These are phyloP conservation scores for Poecilia latipinna DNA, from an alignment of 2,113 vertebrate species.

Conservation along the genomic window DNA sequence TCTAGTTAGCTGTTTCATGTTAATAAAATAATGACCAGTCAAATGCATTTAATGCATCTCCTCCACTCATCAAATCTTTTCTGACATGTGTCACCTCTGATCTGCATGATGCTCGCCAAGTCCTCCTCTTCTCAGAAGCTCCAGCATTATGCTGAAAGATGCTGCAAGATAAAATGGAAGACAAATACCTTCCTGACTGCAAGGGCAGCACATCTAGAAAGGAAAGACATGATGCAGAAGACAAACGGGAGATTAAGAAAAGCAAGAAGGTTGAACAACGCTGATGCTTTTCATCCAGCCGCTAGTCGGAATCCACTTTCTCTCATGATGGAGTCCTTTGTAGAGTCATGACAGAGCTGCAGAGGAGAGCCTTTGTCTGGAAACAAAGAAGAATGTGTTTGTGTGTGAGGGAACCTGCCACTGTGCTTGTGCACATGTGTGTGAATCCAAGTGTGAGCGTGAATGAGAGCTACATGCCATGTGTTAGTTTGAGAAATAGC, in stretches of 20 bases:
- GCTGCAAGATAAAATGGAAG: slow-evolving; percentile 18
- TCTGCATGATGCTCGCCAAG: slow-evolving; percentile 15
- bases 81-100: slow-evolving; percentile 44
- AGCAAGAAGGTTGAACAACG: slow-evolving; percentile 42
- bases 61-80: slow-evolving; percentile 34
- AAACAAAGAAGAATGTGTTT: slow-evolving; percentile 71
- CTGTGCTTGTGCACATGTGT: slow-evolving; percentile 34
- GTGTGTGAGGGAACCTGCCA: slow-evolving; percentile 33
- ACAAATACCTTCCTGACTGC: slow-evolving; percentile 33
- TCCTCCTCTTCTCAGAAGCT: slow-evolving; percentile 37
- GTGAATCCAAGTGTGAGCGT: slow-evolving; percentile 11
- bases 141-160: slow-evolving; percentile 17
- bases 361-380: slow-evolving; percentile 69
- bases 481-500: slow-evolving; percentile 46
- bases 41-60: slow-evolving; percentile 24
- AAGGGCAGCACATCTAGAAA: slow-evolving; percentile 38
- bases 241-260: slow-evolving; percentile 14
- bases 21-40: neutral
- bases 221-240: slow-evolving; percentile 11
- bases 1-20: neutral
- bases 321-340: slow-evolving; percentile 68
- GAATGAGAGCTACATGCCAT: slow-evolving; percentile 23
- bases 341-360: slow-evolving; percentile 72
- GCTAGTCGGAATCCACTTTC: slow-evolving; percentile 55
- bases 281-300: slow-evolving; percentile 57